Evolutionary conservation across 2,797 vertebrate genomes (phyloP).

Genomic region (Hybognathus amarus): DNA sequence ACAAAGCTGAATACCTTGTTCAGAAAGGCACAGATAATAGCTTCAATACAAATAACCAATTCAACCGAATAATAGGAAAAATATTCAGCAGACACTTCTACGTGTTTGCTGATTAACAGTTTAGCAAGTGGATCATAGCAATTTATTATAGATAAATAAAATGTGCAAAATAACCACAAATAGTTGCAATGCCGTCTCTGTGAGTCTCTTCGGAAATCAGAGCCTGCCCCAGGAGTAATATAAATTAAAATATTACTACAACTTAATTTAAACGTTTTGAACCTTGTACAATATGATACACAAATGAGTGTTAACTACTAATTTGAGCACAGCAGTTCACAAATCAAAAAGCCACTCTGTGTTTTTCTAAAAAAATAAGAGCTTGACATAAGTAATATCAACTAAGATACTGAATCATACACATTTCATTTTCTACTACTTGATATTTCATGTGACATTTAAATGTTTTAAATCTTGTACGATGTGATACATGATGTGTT

Average conservation of each 20-base stretch:
- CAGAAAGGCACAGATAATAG: neutral
- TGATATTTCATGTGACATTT: neutral
- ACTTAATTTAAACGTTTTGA: neutral
- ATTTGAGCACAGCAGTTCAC: neutral
- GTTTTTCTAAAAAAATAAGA: neutral
- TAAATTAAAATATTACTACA: neutral
- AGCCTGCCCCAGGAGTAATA: neutral
- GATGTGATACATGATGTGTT: neutral
- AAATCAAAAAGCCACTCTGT: neutral
- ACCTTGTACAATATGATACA: neutral
- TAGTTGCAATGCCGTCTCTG: too few species aligned
- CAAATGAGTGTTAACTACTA: neutral
- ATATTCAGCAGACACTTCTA: neutral
- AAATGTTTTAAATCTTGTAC: neutral
- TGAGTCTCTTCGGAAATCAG: neutral
- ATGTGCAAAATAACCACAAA: neutral
- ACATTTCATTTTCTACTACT: neutral
- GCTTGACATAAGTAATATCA: neutral
- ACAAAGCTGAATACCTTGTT: neutral
- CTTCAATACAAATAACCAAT: neutral
- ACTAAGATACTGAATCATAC: neutral
- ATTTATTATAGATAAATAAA: neutral
- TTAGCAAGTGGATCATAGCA: neutral
- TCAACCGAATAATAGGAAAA: neutral
- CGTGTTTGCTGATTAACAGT: neutral